phyloP scores from a whole-genome alignment of 2,888 invertebrate genomes.

The Thalpophila matura region DNA sequence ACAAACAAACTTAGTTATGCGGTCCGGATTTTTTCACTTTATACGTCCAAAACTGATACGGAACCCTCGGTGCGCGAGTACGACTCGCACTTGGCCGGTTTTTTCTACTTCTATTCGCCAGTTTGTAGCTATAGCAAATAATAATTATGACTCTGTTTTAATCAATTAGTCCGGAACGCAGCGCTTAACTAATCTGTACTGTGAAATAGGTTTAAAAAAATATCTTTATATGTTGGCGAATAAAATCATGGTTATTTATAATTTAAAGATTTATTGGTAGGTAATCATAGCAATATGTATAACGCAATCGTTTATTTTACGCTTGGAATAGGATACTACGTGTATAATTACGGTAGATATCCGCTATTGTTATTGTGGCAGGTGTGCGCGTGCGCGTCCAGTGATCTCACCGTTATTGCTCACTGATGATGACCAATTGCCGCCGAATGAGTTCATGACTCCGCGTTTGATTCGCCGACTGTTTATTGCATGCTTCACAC shows the following conservation, averaged over 20 bases:
- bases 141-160: too few relatives aligned
- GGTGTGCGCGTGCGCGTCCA: constrained; percentile 74
- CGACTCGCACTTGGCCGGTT: too few relatives aligned
- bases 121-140: too few relatives aligned
- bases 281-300: constrained; percentile 59
- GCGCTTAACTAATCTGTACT: neutral
- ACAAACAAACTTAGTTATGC: too few relatives aligned
- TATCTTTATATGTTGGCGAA: constrained; percentile 13
- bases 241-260: constrained; percentile 40
- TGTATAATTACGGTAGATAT: constrained; percentile 72
- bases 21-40: too few relatives aligned
- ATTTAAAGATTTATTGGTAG: constrained; percentile 41
- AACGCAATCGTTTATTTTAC: constrained; percentile 66
- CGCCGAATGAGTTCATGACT: constrained; percentile 79
- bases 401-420: constrained; percentile 88
- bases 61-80: too few relatives aligned
- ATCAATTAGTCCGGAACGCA: too few relatives aligned
- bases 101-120: too few relatives aligned
- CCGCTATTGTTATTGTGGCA: constrained; percentile 69
- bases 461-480: constrained; percentile 67
- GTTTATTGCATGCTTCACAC: constrained; percentile 52
- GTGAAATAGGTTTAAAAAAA: neutral
- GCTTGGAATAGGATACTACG: constrained; percentile 61
- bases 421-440: constrained; percentile 84
- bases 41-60: too few relatives aligned